Percentiles rank a stretch among this genome's conserved stretches.
These are phyloP conservation scores for Copidosoma aretas DNA, from an alignment of 2,888 invertebrate genomes.

Conservation along the genomic window DNA sequence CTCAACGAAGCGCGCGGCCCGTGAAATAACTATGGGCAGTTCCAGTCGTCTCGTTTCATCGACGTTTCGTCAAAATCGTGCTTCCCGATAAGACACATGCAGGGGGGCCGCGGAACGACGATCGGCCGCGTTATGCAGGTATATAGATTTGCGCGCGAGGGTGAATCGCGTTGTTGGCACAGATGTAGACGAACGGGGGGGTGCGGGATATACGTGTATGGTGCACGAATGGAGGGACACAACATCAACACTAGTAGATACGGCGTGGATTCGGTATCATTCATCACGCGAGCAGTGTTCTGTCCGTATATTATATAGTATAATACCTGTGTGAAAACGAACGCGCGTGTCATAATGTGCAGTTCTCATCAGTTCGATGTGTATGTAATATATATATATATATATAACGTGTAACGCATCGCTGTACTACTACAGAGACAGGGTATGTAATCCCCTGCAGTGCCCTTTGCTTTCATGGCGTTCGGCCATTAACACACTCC, in stretches of 20 bases:
- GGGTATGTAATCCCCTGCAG: too few species aligned
- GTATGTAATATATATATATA: too few species aligned
- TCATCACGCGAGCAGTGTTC: constrained; percentile 37
- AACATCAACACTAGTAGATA: constrained; percentile 39
- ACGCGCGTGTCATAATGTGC: constrained; percentile 39
- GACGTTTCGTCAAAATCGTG: too few species aligned
- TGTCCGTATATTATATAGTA: too few species aligned
- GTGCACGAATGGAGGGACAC: neutral
- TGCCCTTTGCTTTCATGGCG: constrained; percentile 35
- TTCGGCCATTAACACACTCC: constrained; percentile 22
- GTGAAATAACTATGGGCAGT: too few species aligned
- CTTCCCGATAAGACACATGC: too few species aligned
- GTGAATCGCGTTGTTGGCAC: neutral
- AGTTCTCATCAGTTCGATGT: neutral
- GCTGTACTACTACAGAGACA: too few species aligned
- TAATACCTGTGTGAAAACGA: constrained; percentile 20
- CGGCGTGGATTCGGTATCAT: constrained; percentile 40
- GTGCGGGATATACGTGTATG: too few species aligned
- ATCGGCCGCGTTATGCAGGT: constrained; percentile 28
- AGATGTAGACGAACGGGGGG: too few species aligned
- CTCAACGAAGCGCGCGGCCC: too few species aligned
- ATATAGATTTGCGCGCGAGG: constrained; percentile 29
- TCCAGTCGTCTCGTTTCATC: too few species aligned
- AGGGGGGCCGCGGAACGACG: neutral
- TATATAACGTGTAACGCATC: too few species aligned